phyloP scores from a whole-genome alignment of 2,113 vertebrate species.

The rabbit (Oryctolagus cuniculus) region mOryCun1.1 NC_091441.1:43590501-43591000 shows the following conservation, averaged over 20 bases:
- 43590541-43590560: neutral
- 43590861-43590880: neutral
- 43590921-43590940: neutral
- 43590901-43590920: neutral
- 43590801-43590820: neutral
- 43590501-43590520: neutral
- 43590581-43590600: constrained; percentile 5
- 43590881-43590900: neutral
- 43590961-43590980: neutral
- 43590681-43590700: neutral
- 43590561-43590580: neutral
- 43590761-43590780: neutral
- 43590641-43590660: neutral
- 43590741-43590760: neutral
- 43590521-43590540: neutral
- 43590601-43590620: neutral
- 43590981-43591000: neutral
- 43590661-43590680: neutral
- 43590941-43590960: neutral
- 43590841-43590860: neutral
- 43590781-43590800: neutral
- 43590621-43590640: neutral
- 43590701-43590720: neutral
- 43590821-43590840: neutral
- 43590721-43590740: neutral